These are phyloP conservation scores for Tringa solitaria DNA, from an alignment of 2,113 vertebrate species.

Conservation along the genomic window DNA sequence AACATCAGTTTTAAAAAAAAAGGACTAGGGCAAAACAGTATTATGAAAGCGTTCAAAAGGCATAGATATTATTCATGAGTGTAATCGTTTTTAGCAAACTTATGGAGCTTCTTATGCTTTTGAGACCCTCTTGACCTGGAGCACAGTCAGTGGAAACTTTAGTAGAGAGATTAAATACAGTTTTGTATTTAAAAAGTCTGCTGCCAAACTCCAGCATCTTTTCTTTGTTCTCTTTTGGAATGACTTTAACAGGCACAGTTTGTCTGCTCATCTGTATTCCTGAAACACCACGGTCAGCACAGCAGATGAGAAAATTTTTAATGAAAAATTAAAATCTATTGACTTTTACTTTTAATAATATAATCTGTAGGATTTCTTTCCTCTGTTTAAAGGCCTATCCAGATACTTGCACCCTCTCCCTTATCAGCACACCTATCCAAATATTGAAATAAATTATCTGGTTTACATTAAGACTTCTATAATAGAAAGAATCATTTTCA, in stretches of 20 bases:
- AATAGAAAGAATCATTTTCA: neutral
- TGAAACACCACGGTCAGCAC: neutral
- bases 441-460: conserved; percentile 12
- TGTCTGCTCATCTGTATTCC: neutral
- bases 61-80: neutral
- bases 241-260: neutral
- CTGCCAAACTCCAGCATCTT: neutral
- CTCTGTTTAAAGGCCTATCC: neutral
- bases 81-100: neutral
- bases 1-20: neutral
- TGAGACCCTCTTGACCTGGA: neutral
- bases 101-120: neutral
- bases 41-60: neutral
- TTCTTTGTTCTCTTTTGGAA: neutral
- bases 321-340: neutral
- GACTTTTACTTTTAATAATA: neutral
- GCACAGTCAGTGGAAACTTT: neutral
- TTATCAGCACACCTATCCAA: neutral
- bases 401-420: neutral
- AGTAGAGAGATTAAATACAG: neutral
- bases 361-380: neutral
- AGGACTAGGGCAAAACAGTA: neutral
- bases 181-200: neutral
- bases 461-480: neutral
- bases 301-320: neutral